Conservation (phyloP, 1,140 invertebrate species). For the Lethrus apterus region DNA sequence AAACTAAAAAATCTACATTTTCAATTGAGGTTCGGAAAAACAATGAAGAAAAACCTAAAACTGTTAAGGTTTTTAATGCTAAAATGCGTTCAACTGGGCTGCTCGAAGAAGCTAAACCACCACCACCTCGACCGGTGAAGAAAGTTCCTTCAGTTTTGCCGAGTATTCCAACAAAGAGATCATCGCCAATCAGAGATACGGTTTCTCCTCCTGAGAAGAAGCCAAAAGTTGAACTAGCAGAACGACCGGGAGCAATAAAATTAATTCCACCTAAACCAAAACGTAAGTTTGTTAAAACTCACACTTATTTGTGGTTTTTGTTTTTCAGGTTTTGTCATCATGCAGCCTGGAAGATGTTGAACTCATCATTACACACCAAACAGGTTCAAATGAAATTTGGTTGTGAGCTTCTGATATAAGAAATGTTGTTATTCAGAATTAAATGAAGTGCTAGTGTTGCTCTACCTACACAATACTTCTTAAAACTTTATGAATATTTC, state of each 20-base stretch:
- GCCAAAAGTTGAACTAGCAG: conserved; percentile 40
- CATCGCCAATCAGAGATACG: conserved; percentile 51
- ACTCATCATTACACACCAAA: too few species aligned
- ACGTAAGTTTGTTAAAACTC: conserved; percentile 60
- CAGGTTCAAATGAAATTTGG: too few species aligned
- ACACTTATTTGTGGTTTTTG: conserved; percentile 20
- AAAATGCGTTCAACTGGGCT: conserved; percentile 80
- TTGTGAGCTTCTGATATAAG: too few species aligned
- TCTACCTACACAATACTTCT: too few species aligned
- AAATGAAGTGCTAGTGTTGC: too few species aligned
- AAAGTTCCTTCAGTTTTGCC: conserved; percentile 50
- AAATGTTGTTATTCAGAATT: too few species aligned
- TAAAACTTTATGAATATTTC: too few species aligned
- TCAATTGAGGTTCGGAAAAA: conserved; percentile 70
- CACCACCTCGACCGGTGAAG: conserved; percentile 58
- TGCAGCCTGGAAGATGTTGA: too few species aligned
- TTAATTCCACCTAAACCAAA: conserved; percentile 79
- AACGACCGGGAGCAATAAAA: conserved; percentile 73
- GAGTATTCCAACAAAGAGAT: conserved; percentile 45
- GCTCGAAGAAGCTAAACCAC: conserved; percentile 73
- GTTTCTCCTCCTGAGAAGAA: conserved; percentile 66
- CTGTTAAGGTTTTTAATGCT: conserved; percentile 81
- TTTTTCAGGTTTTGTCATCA: conserved; percentile 33
- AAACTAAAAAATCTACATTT: conserved; percentile 66
- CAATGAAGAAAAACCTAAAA: conserved; percentile 61